phyloP scores from a whole-genome alignment of 2,888 invertebrate genomes.

The Harmothoe impar region DNA sequence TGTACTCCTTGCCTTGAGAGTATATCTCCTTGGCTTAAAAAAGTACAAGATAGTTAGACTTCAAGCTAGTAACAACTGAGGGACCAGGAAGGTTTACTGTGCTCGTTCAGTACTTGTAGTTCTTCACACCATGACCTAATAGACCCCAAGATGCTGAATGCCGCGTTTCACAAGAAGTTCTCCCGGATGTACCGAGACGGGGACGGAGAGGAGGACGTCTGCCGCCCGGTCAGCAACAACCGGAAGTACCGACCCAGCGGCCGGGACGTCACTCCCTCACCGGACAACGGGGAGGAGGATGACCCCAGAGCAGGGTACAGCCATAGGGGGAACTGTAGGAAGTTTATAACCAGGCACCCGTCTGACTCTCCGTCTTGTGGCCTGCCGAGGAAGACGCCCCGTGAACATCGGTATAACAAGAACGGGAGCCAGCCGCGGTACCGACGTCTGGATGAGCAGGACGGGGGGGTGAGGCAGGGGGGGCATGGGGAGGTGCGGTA shows the following conservation, averaged over 20 bases:
- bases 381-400: not conserved
- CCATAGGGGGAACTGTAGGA: constrained; percentile 42
- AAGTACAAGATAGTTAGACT: too few species aligned
- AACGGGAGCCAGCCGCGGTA: not conserved
- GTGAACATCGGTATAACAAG: not conserved
- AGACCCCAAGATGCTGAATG: constrained; percentile 13
- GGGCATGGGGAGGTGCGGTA: not conserved
- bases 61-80: too few species aligned
- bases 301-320: not conserved
- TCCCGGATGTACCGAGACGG: not conserved
- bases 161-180: constrained; percentile 35
- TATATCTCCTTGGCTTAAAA: too few species aligned
- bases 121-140: too few species aligned
- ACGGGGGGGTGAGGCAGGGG: too few species aligned
- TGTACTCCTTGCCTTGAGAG: too few species aligned
- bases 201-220: not conserved
- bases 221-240: not conserved
- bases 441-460: not conserved
- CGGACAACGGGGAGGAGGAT: not conserved
- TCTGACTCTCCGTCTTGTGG: not conserved
- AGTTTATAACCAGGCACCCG: constrained; percentile 12
- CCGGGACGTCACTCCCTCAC: not conserved
- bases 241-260: not conserved
- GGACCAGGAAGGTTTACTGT: too few species aligned
- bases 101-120: too few species aligned